Conservation (phyloP, 2,888 invertebrate species). For the Blastobasis lacticolella region DNA sequence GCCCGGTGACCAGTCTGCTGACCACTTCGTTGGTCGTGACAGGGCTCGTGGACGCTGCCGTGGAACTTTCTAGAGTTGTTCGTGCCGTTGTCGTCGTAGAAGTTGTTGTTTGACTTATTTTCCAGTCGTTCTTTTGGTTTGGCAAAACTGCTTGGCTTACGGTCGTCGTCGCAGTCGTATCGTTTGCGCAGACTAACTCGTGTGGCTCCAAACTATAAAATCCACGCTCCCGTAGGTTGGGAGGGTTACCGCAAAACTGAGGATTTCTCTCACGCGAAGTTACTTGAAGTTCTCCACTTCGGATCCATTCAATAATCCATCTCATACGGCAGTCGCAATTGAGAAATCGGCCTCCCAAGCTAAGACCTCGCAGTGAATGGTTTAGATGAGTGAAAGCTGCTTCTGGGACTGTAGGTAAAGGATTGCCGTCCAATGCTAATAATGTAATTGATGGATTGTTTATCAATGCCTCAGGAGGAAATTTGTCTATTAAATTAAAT, state of each 20-base stretch:
- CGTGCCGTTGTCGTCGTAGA: slow-evolving; percentile 29
- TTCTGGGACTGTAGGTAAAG: slow-evolving; percentile 87
- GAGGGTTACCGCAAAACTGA: slow-evolving; percentile 92
- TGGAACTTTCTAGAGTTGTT: slow-evolving; percentile 27
- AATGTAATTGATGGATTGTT: slow-evolving; percentile 90
- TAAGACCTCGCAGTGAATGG: slow-evolving; percentile 87
- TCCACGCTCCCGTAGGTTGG: slow-evolving; percentile 84
- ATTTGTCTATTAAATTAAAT: slow-evolving; percentile 88
- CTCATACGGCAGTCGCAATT: slow-evolving; percentile 90
- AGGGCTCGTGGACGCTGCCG: slow-evolving; percentile 11
- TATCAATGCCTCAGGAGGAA: slow-evolving; percentile 86
- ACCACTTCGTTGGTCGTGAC: slow-evolving; percentile 30
- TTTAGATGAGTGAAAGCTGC: slow-evolving; percentile 86
- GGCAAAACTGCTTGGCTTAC: slow-evolving; percentile 8
- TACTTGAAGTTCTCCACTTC: slow-evolving; percentile 90
- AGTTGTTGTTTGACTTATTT: slow-evolving; percentile 34
- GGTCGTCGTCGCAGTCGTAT: slow-evolving; percentile 32
- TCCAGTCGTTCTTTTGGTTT: slow-evolving; percentile 26
- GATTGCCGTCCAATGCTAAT: slow-evolving; percentile 92
- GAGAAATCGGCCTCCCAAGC: slow-evolving; percentile 90
- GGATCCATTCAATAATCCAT: slow-evolving; percentile 94
- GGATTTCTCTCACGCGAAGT: slow-evolving; percentile 93
- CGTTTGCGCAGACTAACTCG: slow-evolving; percentile 78
- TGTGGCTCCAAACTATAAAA: slow-evolving; percentile 91
- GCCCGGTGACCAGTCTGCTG: slow-evolving; percentile 31